phyloP scores from a whole-genome alignment of 37 sponge, comb jelly and placozoan species.

The Lycopodina hypogea region DNA sequence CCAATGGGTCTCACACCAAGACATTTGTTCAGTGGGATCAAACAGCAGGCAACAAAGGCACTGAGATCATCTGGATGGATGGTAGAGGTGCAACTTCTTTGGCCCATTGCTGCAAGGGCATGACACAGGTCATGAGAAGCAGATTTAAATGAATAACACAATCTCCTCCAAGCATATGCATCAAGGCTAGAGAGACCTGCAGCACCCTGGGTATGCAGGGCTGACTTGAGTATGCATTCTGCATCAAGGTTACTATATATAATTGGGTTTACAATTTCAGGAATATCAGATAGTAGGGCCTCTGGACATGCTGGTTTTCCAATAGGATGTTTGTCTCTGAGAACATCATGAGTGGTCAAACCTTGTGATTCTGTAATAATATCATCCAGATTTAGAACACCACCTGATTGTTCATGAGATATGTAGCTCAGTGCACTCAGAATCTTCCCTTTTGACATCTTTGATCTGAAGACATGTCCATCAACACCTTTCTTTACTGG shows the following conservation, averaged over 20 bases:
- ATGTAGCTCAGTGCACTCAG: background rate
- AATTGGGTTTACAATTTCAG: background rate
- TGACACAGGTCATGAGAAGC: too few relatives aligned
- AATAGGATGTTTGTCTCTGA: constrained; percentile 22
- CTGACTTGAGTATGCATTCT: too few relatives aligned
- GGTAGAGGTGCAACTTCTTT: background rate
- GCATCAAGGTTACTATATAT: too few relatives aligned
- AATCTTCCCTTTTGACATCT: constrained; percentile 5
- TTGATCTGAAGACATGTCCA: too few relatives aligned
- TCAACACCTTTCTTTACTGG: too few relatives aligned
- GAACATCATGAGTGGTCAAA: constrained; percentile 4
- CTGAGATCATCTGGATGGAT: constrained; percentile 4
- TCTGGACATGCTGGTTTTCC: constrained; percentile 8
- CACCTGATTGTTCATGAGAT: background rate
- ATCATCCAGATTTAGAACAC: constrained; percentile 13
- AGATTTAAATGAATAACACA: constrained; percentile 8
- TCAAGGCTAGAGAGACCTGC: constrained; percentile 32
- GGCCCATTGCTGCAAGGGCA: background rate
- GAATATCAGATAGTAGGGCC: background rate
- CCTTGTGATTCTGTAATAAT: constrained; percentile 12
- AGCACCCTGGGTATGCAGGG: constrained; percentile 21
- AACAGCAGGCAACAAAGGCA: constrained; percentile 19
- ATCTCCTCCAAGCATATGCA: constrained; percentile 31
- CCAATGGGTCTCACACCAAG: constrained; percentile 14
- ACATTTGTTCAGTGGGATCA: constrained; percentile 15